Base-by-base conservation (phyloP, 2,888 invertebrate genomes). In the Aelia acuminata region DNA sequence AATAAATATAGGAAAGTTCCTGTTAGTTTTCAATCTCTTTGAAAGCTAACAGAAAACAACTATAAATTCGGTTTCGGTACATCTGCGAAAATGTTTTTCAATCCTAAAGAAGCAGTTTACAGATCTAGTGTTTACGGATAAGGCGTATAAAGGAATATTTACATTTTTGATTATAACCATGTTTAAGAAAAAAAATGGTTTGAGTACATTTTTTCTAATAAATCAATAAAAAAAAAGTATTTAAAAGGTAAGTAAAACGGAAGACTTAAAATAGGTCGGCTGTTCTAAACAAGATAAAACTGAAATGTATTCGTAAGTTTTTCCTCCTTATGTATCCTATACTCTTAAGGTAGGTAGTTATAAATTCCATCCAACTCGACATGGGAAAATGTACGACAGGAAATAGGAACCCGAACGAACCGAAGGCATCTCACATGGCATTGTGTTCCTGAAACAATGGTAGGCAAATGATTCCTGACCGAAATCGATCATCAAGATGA, bases 401-500 rank as follows among this genome's bases (percentile, higher is more conserved):
- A 57, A 57, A 11, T 11, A 57, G 63, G 63, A 70, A 70, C 35
- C 1, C 18, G 18, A 70, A 20, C 18, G 18, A 70, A 20, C 63
- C 63, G 3, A 35, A 70, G 35, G 63, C 4, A 70, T 70, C 20
- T 70, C 63, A 20, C 63, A 70, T 18, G 63, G 31, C 31, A 70
- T 70, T 70, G 63, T 70, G n/a, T 26, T 26, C 35, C 5, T 5
- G 13, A 70, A 22, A 70, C 63, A 70, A 70, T 70, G 35, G 63
- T 26, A 31, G 22, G 31, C 63, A 35, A 70, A 70, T 70, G 63
- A 70, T 70, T 70, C 63, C 31, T 35, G 63, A 18, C 63, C 35
- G 57, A 57, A 57, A 57, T 57, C 57, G 57, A 57, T 57, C 13
- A 70, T 70, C 63, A 35, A 35, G 63, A 70, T 18, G 63, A 70